These are phyloP conservation scores for Drosophila acutilabella DNA, from an alignment of 2,888 invertebrate species.

Conservation along the genomic window DNA sequence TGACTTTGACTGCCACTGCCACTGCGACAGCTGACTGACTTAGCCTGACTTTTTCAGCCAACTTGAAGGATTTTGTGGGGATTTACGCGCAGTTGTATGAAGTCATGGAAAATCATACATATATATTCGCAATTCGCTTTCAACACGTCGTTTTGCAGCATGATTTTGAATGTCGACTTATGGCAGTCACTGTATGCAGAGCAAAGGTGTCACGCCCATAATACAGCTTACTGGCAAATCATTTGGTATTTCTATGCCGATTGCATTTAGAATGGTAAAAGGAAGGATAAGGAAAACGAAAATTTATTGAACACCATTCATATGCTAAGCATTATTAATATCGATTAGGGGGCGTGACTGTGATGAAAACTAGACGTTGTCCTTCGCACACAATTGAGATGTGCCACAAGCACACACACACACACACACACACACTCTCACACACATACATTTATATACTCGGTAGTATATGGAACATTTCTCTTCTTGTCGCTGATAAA, in stretches of 20 bases:
- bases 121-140: constrained; percentile 5
- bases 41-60: constrained; percentile 57
- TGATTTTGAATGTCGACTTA: constrained; percentile 29
- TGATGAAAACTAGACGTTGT: constrained; percentile 33
- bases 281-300: constrained; percentile 47
- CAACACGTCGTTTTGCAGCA: constrained; percentile 26
- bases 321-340: constrained; percentile 75
- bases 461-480: constrained; percentile 8
- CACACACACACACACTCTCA: neutral
- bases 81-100: constrained; percentile 60
- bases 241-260: constrained; percentile 48
- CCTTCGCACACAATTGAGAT: constrained; percentile 34
- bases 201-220: constrained; percentile 9
- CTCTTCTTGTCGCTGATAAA: constrained; percentile 38
- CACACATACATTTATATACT: constrained; percentile 6
- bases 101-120: constrained; percentile 30
- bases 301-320: constrained; percentile 72
- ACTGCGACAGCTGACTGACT: constrained; percentile 57
- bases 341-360: constrained; percentile 62
- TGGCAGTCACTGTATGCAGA: constrained; percentile 26
- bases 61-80: constrained; percentile 65
- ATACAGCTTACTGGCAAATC: constrained; percentile 19
- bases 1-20: constrained; percentile 20
- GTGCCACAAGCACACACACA: constrained; percentile 8
- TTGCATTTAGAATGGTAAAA: constrained; percentile 55